phyloP scores from a whole-genome alignment of 2,888 invertebrate species.

The Acleris emargana region DNA sequence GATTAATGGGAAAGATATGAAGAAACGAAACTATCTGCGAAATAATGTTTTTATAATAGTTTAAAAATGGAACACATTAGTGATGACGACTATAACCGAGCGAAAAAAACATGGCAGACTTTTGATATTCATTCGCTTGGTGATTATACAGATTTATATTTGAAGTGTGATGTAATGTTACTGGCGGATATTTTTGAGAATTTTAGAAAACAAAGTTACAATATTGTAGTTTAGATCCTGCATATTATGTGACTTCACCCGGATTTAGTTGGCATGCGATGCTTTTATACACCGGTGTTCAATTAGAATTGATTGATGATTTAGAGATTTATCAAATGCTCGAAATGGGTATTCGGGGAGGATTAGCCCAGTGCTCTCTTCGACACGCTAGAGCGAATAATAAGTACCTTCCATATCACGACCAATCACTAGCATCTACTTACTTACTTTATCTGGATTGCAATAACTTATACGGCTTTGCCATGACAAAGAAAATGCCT shows the following conservation, averaged over 20 bases:
- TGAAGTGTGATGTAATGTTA: slow-evolving; percentile 42
- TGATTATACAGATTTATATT: slow-evolving; percentile 45
- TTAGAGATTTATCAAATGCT: background rate
- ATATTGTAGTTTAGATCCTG: slow-evolving; percentile 44
- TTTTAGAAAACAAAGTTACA: slow-evolving; percentile 41
- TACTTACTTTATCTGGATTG: background rate
- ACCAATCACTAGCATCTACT: background rate
- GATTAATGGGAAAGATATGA: slow-evolving; percentile 30
- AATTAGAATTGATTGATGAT: background rate
- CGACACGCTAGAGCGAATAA: slow-evolving; percentile 4
- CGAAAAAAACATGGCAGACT: slow-evolving; percentile 36
- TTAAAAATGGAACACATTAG: slow-evolving; percentile 34
- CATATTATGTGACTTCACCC: slow-evolving; percentile 42
- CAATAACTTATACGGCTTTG: slow-evolving; percentile 1
- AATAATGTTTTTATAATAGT: slow-evolving; percentile 35
- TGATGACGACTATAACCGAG: slow-evolving; percentile 4
- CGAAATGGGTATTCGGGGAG: background rate
- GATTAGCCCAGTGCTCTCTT: background rate
- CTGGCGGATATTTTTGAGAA: slow-evolving; percentile 47
- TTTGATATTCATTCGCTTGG: slow-evolving; percentile 41
- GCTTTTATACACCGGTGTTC: slow-evolving; percentile 11
- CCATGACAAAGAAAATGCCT: slow-evolving; percentile 1
- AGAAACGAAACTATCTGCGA: slow-evolving; percentile 35
- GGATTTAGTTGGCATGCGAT: slow-evolving; percentile 44
- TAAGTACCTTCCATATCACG: background rate